Evolutionary conservation across 2,888 invertebrate genomes (phyloP), one percentile per base, ranked within the genome.

Genomic region (Gibbula magus): DNA sequence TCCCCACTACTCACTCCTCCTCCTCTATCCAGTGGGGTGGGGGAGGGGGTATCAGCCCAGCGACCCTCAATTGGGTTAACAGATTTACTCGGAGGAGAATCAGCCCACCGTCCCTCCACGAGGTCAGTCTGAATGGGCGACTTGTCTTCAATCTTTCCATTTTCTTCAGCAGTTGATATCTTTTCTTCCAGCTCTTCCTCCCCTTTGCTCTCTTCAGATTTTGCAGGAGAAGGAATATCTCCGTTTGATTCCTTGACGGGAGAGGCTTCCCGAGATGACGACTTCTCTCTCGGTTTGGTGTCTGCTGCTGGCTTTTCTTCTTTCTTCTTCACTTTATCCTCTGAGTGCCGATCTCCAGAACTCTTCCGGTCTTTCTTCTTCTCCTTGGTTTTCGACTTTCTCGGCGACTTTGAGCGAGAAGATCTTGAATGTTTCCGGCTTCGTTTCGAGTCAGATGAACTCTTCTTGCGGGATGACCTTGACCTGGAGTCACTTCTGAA

Each of bases 401-500:
- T 77, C 10, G 56, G 61, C 20, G 77, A 77, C 29, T 77, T 77
- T 35, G 77, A 77, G 45, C 20, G 39, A 25, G 56, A 56, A n/a
- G 66, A 66, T 61, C 53, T 35, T 32, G 56, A 61, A 18, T 35
- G 56, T 39, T 66, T 77, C n/a, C 77, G 51, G 22, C 61, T 77
- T 18, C 56, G 32, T 22, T 77, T 35, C 5, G 25, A 22, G 39
- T 74, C 25, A 4, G 74, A 74, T 2, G 51, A 52, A 51, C 74
- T 74, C 74, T 52, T 74, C 18, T 25, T 52, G 16, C 45, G 8
- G 16, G 29, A 18, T 29, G 61, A 29, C 32, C 61, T 78, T 35
- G 84, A 84, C 20, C 75, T 78, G 53, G 84, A 83, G 70, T 82
- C 79, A 75, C 80, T 80, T 56, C 80, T 80, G 74, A 2, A 56